These are phyloP conservation scores for Cyprinodon diabolis DNA, from an alignment of 2,797 vertebrate genomes.

Conservation along the genomic window DNA sequence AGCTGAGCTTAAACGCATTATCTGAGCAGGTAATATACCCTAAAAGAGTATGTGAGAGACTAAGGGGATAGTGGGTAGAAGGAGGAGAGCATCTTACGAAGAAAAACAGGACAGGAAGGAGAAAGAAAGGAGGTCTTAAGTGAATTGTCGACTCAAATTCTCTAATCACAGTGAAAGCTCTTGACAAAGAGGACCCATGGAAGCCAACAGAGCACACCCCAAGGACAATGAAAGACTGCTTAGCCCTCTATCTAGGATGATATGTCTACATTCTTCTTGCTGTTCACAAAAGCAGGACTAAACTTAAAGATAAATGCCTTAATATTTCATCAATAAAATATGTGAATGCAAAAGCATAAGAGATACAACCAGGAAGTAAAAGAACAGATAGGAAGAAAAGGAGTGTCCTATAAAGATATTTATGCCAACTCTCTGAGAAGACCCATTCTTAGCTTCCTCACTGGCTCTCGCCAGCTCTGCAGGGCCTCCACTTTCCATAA, in stretches of 20 bases:
- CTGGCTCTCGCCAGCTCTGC: conserved; percentile 47
- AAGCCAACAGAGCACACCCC: conserved; percentile 79
- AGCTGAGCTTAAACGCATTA: conserved; percentile 98
- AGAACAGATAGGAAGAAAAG: conserved; percentile 12
- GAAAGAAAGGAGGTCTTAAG: conserved; percentile 81
- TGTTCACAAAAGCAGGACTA: conserved; percentile 61
- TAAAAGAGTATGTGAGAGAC: conserved; percentile 64
- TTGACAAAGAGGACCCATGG: conserved; percentile 88
- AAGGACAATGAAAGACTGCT: conserved; percentile 78
- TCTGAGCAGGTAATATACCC: conserved; percentile 92
- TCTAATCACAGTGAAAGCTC: conserved; percentile 97
- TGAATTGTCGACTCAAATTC: conserved; percentile 91
- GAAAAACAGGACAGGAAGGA: conserved; percentile 34
- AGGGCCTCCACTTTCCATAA: conserved; percentile 61
- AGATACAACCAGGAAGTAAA: background rate
- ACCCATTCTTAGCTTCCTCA: conserved; percentile 36
- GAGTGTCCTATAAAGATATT: conserved; percentile 17
- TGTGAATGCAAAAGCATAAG: background rate
- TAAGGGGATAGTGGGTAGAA: conserved; percentile 33
- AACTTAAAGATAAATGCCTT: background rate
- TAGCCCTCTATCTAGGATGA: conserved; percentile 49
- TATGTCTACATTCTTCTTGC: conserved; percentile 29
- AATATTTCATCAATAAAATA: background rate
- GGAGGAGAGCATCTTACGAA: conserved; percentile 36
- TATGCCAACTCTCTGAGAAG: conserved; percentile 26